A percentile compares a stretch with the other conserved stretches of the same genome.
phyloP scores from a whole-genome alignment of 2,888 invertebrate genomes.

The Caenorhabditis panamensis region DNA sequence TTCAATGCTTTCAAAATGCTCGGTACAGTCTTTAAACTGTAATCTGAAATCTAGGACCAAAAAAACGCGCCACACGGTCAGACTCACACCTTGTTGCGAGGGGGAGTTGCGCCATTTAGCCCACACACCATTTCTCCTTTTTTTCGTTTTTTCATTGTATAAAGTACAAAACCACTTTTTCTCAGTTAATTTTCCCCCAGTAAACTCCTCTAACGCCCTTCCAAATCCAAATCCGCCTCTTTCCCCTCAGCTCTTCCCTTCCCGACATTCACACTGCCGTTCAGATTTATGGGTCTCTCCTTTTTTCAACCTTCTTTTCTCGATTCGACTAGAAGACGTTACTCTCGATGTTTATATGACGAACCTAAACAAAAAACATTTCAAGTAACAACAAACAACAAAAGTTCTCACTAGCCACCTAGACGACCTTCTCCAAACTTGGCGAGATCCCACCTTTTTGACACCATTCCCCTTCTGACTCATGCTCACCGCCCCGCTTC shows the following conservation, averaged over 20 bases:
- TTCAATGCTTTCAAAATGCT: too few relatives aligned
- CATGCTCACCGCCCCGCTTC: conserved; percentile 9
- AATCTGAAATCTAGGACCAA: too few relatives aligned
- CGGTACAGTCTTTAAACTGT: too few relatives aligned
- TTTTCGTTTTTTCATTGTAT: too few relatives aligned
- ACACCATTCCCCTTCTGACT: conserved; percentile 10
- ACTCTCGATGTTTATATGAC: not conserved
- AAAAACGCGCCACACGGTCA: too few relatives aligned
- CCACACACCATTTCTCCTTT: too few relatives aligned
- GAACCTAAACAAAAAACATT: not conserved
- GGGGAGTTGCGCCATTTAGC: too few relatives aligned
- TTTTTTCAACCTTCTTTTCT: not conserved
- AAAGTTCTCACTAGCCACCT: too few relatives aligned
- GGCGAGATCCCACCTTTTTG: not conserved
- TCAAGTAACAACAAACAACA: too few relatives aligned
- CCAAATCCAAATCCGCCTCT: conserved; percentile 10
- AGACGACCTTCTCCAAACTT: not conserved
- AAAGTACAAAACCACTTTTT: too few relatives aligned
- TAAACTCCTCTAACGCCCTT: not conserved
- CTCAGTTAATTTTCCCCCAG: too few relatives aligned
- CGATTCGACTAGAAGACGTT: not conserved
- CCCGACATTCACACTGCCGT: conserved; percentile 30
- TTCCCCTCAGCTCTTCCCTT: conserved; percentile 6
- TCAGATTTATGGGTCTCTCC: conserved; percentile 23
- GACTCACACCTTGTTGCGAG: too few relatives aligned